Conservation (phyloP, 2,888 invertebrate genomes). For the Eupeodes latifasciatus region DNA sequence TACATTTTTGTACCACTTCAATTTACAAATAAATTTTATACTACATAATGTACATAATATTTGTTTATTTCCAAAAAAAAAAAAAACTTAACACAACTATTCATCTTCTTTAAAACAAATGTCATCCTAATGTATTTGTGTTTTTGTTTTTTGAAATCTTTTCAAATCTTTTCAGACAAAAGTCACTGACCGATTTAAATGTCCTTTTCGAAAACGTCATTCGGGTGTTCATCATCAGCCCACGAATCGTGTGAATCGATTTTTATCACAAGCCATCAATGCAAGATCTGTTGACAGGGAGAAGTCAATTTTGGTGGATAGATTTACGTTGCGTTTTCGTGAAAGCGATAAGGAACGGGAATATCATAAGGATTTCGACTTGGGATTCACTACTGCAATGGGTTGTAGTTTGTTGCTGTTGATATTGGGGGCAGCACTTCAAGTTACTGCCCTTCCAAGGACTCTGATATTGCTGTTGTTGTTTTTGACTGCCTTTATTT, state of each 20-base stretch:
- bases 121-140: conserved; percentile 34
- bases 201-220: conserved; percentile 94
- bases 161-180: conserved; percentile 87
- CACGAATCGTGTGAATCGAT: conserved; percentile 95
- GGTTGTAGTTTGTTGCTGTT: conserved; percentile 91
- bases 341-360: conserved; percentile 93
- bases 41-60: conserved; percentile 7
- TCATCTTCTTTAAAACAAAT: background rate
- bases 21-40: conserved; percentile 7
- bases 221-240: conserved; percentile 95
- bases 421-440: conserved; percentile 90
- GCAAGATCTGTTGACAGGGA: conserved; percentile 95
- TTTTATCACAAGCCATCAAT: conserved; percentile 95
- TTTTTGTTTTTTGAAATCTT: conserved; percentile 40
- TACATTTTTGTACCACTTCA: conserved; percentile 11
- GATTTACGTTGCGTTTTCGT: conserved; percentile 93
- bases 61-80: conserved; percentile 8
- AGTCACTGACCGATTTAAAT: conserved; percentile 94
- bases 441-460: conserved; percentile 91
- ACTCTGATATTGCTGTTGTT: conserved; percentile 93
- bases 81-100: background rate
- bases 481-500: conserved; percentile 95
- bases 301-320: conserved; percentile 94
- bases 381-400: conserved; percentile 93
- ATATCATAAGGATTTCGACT: conserved; percentile 94